Percentiles rank a stretch among this genome's conserved stretches.
These are phyloP conservation scores for Caenorhabditis auriculariae DNA, from an alignment of 2,888 invertebrate species.

Conservation along the genomic window DNA sequence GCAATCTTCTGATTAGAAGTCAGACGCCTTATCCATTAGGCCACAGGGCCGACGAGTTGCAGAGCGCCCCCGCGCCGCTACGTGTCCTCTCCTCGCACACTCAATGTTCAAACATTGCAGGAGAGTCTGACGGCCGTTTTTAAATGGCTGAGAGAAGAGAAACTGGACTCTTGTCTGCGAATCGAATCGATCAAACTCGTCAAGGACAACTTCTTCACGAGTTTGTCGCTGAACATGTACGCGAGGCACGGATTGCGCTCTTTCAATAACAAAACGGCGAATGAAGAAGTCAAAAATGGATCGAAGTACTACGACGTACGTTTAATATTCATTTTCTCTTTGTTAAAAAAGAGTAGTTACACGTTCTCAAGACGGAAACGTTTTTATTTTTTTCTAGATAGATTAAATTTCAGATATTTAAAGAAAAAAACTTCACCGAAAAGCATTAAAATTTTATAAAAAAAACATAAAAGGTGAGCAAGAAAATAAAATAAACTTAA, in stretches of 20 bases:
- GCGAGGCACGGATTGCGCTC: slow-evolving; percentile 23
- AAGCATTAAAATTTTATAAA: background rate
- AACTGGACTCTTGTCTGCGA: slow-evolving; percentile 21
- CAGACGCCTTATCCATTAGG: slow-evolving; percentile 17
- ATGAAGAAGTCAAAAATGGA: slow-evolving; percentile 3
- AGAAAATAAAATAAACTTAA: slow-evolving; percentile 7
- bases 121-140: too few relatives aligned
- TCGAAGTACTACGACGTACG: too few relatives aligned
- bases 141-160: slow-evolving; percentile 24
- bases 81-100: slow-evolving; percentile 10
- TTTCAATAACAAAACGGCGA: slow-evolving; percentile 15
- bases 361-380: too few relatives aligned
- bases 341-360: too few relatives aligned
- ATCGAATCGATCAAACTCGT: slow-evolving; percentile 8
- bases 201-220: slow-evolving; percentile 10
- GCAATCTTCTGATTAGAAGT: slow-evolving; percentile 41
- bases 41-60: slow-evolving; percentile 1
- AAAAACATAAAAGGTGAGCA: background rate
- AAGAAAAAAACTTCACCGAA: background rate
- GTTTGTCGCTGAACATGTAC: slow-evolving; percentile 22
- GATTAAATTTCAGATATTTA: too few relatives aligned
- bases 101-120: slow-evolving; percentile 15
- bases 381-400: too few relatives aligned
- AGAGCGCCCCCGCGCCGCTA: background rate
- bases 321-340: too few relatives aligned